phyloP scores from a whole-genome alignment of 2,797 vertebrate species.

The Erethizon dorsatum region DNA sequence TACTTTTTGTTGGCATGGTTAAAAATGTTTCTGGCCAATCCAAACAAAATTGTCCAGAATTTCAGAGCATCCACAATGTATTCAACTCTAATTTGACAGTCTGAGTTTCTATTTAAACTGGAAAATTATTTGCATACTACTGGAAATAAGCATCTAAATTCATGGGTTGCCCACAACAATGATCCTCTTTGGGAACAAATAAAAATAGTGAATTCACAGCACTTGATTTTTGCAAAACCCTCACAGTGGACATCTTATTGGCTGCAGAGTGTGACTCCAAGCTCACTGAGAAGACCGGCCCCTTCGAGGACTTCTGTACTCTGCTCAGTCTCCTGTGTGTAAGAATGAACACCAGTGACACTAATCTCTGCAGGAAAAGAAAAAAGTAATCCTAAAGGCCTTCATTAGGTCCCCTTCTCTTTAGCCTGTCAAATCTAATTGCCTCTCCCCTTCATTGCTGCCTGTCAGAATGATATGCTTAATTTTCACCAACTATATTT shows the following conservation, averaged over 20 bases:
- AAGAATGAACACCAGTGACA: conserved; percentile 77
- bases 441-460: conserved; percentile 16
- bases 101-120: conserved; percentile 22
- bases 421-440: conserved; percentile 74
- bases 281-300: conserved; percentile 34
- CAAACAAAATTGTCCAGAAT: conserved; percentile 30
- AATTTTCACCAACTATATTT: conserved; percentile 64
- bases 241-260: background rate
- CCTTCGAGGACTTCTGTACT: conserved; percentile 54
- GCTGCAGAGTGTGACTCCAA: background rate
- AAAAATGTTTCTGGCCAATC: background rate
- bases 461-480: conserved; percentile 59
- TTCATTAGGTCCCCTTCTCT: conserved; percentile 80
- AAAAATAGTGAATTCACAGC: conserved; percentile 20
- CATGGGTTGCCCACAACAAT: background rate
- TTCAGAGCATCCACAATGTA: background rate
- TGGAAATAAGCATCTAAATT: conserved; percentile 51
- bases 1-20: conserved; percentile 43
- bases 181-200: background rate
- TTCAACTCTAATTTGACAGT: conserved; percentile 19
- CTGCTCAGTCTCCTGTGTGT: conserved; percentile 73
- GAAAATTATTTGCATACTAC: conserved; percentile 31
- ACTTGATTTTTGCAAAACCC: background rate
- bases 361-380: conserved; percentile 78
- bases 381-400: conserved; percentile 70